Conservation (phyloP, 2,113 vertebrate species). For the Melanerpes aurifrons region DNA sequence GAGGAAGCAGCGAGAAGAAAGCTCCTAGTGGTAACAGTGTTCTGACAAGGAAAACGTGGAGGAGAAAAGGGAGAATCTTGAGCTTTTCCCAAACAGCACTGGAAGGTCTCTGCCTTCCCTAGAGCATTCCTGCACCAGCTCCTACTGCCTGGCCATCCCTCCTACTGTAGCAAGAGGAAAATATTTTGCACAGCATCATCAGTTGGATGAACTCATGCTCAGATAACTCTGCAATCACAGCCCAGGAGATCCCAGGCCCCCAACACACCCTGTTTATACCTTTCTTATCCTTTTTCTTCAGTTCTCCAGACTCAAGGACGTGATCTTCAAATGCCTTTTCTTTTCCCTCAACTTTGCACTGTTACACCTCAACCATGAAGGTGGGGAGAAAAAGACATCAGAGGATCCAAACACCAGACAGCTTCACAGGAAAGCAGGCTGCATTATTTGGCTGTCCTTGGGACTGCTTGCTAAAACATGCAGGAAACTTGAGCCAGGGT, state of each 20-base stretch:
- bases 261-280: accelerated
- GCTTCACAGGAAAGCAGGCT: background rate
- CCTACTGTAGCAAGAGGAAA: background rate
- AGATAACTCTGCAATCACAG: background rate
- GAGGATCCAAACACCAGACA: background rate
- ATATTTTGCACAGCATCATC: background rate
- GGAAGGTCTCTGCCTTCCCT: background rate
- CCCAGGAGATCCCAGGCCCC: background rate
- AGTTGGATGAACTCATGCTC: accelerated
- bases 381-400: background rate
- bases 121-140: background rate
- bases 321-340: accelerated
- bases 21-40: accelerated
- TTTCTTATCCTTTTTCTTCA: background rate
- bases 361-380: background rate
- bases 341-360: background rate
- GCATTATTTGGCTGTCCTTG: background rate
- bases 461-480: background rate
- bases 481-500: background rate
- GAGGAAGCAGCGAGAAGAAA: background rate
- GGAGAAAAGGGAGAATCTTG: background rate
- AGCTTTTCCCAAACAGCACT: background rate
- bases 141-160: background rate
- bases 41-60: accelerated
- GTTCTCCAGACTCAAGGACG: background rate